Evolutionary conservation across 2,113 vertebrate genomes (phyloP).

Genomic region (Pampusana beccarii): DNA sequence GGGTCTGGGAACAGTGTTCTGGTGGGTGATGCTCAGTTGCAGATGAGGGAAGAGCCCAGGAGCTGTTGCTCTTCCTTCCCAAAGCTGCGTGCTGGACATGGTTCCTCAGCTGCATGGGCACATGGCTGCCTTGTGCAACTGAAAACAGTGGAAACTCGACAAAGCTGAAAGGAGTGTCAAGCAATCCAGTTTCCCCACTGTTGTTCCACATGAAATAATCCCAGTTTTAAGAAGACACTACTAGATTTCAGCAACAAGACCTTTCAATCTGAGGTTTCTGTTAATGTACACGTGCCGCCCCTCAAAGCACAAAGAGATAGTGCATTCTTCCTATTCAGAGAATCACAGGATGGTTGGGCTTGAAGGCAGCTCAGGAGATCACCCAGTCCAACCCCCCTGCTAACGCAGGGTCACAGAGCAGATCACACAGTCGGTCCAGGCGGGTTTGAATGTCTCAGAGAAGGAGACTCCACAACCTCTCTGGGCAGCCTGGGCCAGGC

Average conservation of each 20-base stretch:
- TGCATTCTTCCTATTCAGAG: neutral
- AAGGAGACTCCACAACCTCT: too few species aligned
- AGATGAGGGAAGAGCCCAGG: rapidly evolving
- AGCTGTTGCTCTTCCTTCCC: neutral
- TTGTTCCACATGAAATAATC: neutral
- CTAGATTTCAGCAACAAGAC: neutral
- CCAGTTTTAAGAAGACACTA: neutral
- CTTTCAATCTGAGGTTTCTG: neutral
- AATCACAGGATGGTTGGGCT: too few species aligned
- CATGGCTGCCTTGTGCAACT: rapidly evolving
- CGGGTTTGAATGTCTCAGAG: too few species aligned
- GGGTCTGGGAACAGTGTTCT: neutral
- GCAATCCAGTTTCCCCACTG: neutral
- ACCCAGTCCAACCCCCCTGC: too few species aligned
- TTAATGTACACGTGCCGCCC: neutral
- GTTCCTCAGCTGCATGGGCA: neutral
- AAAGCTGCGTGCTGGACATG: rapidly evolving
- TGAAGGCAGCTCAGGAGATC: too few species aligned
- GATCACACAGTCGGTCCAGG: too few species aligned
- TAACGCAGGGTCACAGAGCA: too few species aligned
- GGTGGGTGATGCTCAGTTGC: neutral
- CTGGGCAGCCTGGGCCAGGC: too few species aligned
- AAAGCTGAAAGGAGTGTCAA: neutral
- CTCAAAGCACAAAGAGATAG: neutral
- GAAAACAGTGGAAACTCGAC: neutral